Conservation (phyloP, 2,113 vertebrate genomes). For the Oreochromis spilurus region DNA sequence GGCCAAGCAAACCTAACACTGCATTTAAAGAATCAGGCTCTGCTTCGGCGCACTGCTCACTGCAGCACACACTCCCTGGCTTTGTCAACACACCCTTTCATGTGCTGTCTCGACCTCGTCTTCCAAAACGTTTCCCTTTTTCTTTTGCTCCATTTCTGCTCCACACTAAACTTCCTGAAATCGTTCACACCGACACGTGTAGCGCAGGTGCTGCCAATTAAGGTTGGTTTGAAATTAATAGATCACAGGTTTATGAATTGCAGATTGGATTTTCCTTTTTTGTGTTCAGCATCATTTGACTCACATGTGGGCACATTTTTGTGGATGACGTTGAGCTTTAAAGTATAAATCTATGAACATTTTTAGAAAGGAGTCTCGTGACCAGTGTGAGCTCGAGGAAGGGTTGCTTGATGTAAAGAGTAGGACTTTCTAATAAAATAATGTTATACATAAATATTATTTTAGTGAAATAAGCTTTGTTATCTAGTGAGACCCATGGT, state of each 20-base stretch:
- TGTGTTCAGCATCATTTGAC: background rate
- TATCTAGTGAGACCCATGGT: background rate
- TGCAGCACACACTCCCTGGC: rapidly evolving
- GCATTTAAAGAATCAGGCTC: background rate
- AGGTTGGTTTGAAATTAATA: background rate
- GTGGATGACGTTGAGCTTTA: background rate
- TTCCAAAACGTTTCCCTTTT: background rate
- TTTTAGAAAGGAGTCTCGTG: background rate
- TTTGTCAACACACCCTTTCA: background rate
- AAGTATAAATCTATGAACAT: background rate
- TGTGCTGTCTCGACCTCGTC: background rate
- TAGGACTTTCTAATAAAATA: background rate
- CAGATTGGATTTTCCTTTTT: background rate
- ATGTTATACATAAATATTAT: background rate
- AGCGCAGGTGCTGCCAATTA: background rate
- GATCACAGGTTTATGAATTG: background rate
- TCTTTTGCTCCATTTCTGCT: background rate
- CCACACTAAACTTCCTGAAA: background rate
- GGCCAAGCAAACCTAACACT: background rate
- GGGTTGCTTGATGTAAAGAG: no score
- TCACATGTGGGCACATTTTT: background rate
- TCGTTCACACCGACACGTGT: background rate
- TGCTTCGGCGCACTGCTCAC: background rate
- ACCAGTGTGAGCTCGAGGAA: no score
- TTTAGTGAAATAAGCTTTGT: background rate